Percentiles rank a stretch among this genome's conserved stretches.
Conservation (phyloP, 2,888 invertebrate genomes). For the Cacoxenus indagator region DNA sequence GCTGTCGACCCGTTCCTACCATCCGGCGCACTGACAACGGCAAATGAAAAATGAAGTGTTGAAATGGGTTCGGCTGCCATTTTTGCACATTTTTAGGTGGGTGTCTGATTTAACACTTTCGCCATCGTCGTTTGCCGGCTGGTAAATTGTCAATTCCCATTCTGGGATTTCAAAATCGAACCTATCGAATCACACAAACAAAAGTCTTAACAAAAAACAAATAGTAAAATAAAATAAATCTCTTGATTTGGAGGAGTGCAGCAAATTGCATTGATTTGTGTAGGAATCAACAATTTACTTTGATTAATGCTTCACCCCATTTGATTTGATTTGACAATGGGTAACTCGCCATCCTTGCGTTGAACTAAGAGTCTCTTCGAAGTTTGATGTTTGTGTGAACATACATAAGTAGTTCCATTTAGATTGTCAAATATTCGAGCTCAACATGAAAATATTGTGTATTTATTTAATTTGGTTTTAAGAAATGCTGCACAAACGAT, state of each 20-base stretch:
- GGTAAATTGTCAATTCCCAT: conserved; percentile 42
- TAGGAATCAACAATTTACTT: conserved; percentile 62
- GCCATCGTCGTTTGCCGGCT: conserved; percentile 28
- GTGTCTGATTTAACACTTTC: conserved; percentile 60
- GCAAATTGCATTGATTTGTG: conserved; percentile 60
- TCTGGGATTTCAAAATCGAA: conserved; percentile 28
- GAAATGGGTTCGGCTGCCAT: conserved; percentile 48
- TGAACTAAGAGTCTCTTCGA: too few species aligned
- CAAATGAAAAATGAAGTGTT: conserved; percentile 29
- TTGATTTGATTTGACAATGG: not conserved
- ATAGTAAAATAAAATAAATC: not conserved
- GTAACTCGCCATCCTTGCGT: too few species aligned
- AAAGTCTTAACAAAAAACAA: not conserved
- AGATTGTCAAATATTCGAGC: too few species aligned
- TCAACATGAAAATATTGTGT: too few species aligned
- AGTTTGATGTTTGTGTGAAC: too few species aligned
- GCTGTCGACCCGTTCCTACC: conserved; percentile 16
- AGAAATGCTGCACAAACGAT: too few species aligned
- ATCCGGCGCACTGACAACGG: conserved; percentile 10
- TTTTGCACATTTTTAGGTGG: conserved; percentile 52
- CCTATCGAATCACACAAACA: not conserved
- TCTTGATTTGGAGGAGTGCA: conserved; percentile 27
- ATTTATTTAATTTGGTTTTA: too few species aligned
- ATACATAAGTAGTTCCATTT: too few species aligned
- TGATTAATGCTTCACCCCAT: conserved; percentile 47